Evolutionary conservation across 2,888 invertebrate species (phyloP).

Genomic region (Eristalinus aeneus): DNA sequence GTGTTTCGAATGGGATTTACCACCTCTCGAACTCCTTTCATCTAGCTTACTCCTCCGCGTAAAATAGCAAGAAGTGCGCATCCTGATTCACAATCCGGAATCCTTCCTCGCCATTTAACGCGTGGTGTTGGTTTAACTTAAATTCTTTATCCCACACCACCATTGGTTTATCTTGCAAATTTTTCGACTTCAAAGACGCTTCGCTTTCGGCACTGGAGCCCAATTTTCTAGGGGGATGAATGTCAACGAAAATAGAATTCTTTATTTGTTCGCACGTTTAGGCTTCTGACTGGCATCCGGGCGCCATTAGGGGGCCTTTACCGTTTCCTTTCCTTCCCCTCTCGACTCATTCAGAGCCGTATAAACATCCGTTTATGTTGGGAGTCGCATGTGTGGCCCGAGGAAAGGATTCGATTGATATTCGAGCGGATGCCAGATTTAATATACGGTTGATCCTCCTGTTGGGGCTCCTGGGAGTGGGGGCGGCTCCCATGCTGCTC

Average conservation of each 20-base stretch:
- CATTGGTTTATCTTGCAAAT: conserved; percentile 4
- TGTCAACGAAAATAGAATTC: conserved; percentile 45
- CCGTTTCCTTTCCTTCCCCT: neutral
- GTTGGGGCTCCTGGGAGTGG: neutral
- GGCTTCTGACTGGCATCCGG: conserved; percentile 32
- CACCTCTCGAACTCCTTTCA: neutral
- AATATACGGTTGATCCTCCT: conserved; percentile 19
- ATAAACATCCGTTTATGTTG: neutral
- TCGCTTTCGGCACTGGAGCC: neutral
- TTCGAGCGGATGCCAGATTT: conserved; percentile 29
- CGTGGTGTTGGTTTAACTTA: conserved; percentile 46
- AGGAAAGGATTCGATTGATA: conserved; percentile 45
- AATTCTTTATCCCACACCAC: neutral
- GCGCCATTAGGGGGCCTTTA: conserved; percentile 16
- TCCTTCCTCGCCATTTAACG: conserved; percentile 49
- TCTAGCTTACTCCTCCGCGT: conserved; percentile 23
- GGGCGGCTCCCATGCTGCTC: neutral
- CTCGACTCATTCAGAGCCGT: no score
- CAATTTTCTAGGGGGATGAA: neutral
- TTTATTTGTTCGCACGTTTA: conserved; percentile 46
- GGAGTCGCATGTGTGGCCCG: neutral
- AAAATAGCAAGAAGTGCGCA: neutral
- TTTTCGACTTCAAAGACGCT: conserved; percentile 39
- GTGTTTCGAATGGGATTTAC: neutral
- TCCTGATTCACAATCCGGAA: conserved; percentile 1